phyloP scores from a whole-genome alignment of 2,888 invertebrate species.

The Drosophila helvetica region DNA sequence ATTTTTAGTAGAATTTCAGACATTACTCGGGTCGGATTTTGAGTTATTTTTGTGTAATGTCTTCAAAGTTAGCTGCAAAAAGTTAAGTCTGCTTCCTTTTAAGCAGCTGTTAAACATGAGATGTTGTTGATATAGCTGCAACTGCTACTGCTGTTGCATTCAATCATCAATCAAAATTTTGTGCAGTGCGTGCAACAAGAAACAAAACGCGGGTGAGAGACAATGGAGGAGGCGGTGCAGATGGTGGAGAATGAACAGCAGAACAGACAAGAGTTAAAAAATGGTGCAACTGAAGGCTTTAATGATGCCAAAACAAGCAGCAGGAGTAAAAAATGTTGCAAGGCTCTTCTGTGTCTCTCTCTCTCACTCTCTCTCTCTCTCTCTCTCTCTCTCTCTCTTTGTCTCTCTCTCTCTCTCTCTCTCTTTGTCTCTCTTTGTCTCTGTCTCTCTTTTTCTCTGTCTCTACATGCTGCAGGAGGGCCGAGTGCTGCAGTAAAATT shows the following conservation, averaged over 20 bases:
- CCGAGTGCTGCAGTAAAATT: conserved; percentile 32
- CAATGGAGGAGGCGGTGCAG: not conserved
- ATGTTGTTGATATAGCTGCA: conserved; percentile 32
- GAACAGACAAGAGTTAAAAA: conserved; percentile 5
- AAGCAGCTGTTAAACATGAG: conserved; percentile 68
- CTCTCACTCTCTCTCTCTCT: not conserved
- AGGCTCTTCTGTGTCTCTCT: conserved; percentile 5
- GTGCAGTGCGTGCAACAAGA: conserved; percentile 69
- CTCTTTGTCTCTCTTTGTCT: too few relatives aligned
- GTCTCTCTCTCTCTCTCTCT: conserved; percentile 19
- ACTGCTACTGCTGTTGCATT: conserved; percentile 57
- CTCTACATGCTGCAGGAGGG: conserved; percentile 20
- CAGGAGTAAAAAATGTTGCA: conserved; percentile 33
- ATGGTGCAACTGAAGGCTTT: conserved; percentile 45
- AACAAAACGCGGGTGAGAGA: conserved; percentile 19
- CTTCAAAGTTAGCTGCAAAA: conserved; percentile 24
- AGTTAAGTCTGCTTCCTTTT: conserved; percentile 55
- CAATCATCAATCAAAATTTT: conserved; percentile 79
- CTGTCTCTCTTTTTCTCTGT: conserved; percentile 1
- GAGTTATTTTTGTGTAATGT: not conserved
- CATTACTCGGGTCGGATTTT: not conserved
- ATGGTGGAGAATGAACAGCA: not conserved
- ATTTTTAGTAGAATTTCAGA: too few relatives aligned
- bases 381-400: conserved; percentile 8
- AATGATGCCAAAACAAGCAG: conserved; percentile 59